Evolutionary conservation across 2,888 invertebrate species (phyloP).

Genomic region (Augochlorella aurata): DNA sequence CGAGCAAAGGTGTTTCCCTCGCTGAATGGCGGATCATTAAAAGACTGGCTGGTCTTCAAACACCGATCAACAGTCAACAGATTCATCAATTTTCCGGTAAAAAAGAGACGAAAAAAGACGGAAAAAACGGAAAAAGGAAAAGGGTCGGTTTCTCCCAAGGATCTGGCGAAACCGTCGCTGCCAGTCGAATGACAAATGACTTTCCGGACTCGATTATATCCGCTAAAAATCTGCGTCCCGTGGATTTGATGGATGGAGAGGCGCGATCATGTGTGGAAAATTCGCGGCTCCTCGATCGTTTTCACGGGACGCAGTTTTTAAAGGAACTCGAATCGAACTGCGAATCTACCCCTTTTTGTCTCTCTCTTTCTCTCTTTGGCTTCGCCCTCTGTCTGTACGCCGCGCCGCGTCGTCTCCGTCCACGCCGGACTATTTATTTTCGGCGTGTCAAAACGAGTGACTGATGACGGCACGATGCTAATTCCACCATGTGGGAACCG

Average conservation of each 20-base stretch:
- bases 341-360: slow-evolving; percentile 57
- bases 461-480: slow-evolving; percentile 75
- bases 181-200: slow-evolving; percentile 77
- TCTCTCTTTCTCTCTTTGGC: background rate
- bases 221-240: slow-evolving; percentile 49
- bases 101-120: slow-evolving; percentile 13
- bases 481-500: slow-evolving; percentile 74
- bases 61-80: background rate
- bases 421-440: slow-evolving; percentile 73
- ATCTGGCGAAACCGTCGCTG: slow-evolving; percentile 53
- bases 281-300: slow-evolving; percentile 62
- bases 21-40: background rate
- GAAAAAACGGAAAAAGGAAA: slow-evolving; percentile 50
- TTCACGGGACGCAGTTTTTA: slow-evolving; percentile 62
- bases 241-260: slow-evolving; percentile 78
- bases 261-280: slow-evolving; percentile 80
- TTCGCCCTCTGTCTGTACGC: background rate
- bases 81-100: slow-evolving; percentile 35
- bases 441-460: slow-evolving; percentile 75
- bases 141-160: slow-evolving; percentile 67
- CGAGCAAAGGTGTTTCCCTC: slow-evolving; percentile 8
- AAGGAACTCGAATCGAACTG: slow-evolving; percentile 14
- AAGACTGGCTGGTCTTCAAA: background rate
- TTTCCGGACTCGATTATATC: slow-evolving; percentile 67
- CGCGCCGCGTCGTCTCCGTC: slow-evolving; percentile 26